phyloP scores from a whole-genome alignment of 2,113 vertebrate species.

The Ginglymostoma cirratum region DNA sequence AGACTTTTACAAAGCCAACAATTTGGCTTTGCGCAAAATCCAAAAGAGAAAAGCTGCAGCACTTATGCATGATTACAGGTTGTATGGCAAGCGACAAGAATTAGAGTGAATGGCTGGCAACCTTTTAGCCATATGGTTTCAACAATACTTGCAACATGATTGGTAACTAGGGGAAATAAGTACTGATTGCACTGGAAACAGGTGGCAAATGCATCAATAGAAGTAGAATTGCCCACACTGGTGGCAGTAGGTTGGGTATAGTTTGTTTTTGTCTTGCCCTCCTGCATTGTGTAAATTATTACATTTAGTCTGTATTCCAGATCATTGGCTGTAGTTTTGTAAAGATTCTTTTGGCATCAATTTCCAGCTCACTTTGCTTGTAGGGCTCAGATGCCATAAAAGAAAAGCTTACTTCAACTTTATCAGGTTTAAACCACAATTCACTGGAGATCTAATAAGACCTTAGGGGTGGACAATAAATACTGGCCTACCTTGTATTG shows the following conservation, averaged over 20 bases:
- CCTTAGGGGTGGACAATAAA: too few species aligned
- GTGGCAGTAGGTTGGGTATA: background rate
- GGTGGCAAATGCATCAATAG: background rate
- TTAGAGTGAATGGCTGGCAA: background rate
- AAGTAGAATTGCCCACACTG: background rate
- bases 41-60: background rate
- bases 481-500: too few species aligned
- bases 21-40: background rate
- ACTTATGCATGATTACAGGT: background rate
- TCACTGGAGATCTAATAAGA: background rate
- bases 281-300: background rate
- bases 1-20: background rate
- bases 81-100: background rate
- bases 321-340: background rate
- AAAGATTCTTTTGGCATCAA: background rate
- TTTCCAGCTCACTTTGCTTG: background rate
- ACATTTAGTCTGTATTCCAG: background rate
- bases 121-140: background rate
- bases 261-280: background rate
- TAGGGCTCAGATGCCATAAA: background rate
- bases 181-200: background rate
- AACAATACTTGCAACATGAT: background rate
- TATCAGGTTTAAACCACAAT: background rate
- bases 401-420: background rate
- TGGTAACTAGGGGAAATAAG: background rate